Evolutionary conservation across 37 sponge, comb jelly and placozoan species (phyloP).

Genomic region (Cladorhizidae sp.): DNA sequence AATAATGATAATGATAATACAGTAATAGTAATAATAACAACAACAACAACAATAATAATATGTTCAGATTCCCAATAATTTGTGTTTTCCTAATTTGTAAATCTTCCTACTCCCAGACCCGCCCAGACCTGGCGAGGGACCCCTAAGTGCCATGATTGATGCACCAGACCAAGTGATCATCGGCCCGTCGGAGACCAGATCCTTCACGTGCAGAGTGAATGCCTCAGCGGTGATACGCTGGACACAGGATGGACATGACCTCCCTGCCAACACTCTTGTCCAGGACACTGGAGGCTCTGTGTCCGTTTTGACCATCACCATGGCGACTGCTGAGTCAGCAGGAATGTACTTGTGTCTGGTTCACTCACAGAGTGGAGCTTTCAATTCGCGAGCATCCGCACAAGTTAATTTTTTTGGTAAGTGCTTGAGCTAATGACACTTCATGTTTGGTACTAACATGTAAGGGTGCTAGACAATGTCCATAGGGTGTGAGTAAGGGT

Average conservation of each 20-base stretch:
- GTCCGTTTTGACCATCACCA: conserved; percentile 17
- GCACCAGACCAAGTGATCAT: neutral
- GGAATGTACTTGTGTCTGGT: conserved; percentile 50
- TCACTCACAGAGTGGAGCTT: conserved; percentile 14
- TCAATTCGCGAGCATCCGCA: neutral
- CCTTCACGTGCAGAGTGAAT: conserved; percentile 8
- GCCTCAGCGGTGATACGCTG: conserved; percentile 34
- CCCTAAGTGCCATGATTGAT: neutral
- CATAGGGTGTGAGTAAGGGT: no score
- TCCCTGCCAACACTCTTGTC: conserved; percentile 20
- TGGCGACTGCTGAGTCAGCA: conserved; percentile 1
- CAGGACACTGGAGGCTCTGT: neutral
- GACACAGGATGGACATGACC: conserved; percentile 42
- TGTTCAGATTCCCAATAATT: neutral
- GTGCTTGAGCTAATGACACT: no score
- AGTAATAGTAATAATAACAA: neutral
- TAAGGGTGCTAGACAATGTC: no score
- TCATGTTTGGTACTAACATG: no score
- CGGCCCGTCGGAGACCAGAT: neutral
- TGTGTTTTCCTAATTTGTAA: neutral
- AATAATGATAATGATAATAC: no score
- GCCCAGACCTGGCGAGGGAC: conserved; percentile 9
- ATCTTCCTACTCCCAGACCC: conserved; percentile 1
- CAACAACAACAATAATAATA: neutral
- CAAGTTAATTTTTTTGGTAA: conserved; percentile 34